A percentile compares a stretch with the other conserved stretches of the same genome.
phyloP scores from a whole-genome alignment of 1,140 invertebrate species.

The Bombus ignitus region DNA sequence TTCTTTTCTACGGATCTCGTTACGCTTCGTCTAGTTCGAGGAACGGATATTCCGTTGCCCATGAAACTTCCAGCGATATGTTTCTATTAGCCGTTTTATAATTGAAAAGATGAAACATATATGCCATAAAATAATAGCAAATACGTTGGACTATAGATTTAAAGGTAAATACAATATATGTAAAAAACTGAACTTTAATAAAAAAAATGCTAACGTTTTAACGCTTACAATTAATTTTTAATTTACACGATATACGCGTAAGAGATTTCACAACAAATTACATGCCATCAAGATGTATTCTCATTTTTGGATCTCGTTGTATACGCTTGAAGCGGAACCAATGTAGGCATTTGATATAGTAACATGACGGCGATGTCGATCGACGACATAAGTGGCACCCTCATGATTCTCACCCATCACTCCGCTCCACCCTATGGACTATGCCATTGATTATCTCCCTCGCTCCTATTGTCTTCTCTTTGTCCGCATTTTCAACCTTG shows the following conservation, averaged over 20 bases:
- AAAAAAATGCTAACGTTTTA: too few relatives aligned
- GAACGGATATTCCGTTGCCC: neutral
- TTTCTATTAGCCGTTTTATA: neutral
- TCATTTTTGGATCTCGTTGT: too few relatives aligned
- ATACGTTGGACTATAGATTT: too few relatives aligned
- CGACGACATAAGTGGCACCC: conserved; percentile 17
- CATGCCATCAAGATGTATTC: too few relatives aligned
- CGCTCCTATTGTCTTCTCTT: neutral
- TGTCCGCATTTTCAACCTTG: neutral
- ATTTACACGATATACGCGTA: too few relatives aligned
- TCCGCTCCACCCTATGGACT: neutral
- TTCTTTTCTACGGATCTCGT: neutral
- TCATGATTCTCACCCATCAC: conserved; percentile 5
- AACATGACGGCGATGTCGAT: neutral
- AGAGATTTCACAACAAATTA: too few relatives aligned
- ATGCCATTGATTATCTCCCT: neutral
- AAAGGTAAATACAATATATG: too few relatives aligned
- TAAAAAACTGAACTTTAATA: too few relatives aligned
- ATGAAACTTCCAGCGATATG: neutral
- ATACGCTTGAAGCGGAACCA: neutral
- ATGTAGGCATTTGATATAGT: neutral
- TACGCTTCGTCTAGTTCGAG: neutral
- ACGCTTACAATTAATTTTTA: too few relatives aligned
- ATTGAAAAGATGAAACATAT: neutral
- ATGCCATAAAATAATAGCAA: neutral